A percentile compares a stretch with the other conserved stretches of the same genome.
Conservation (phyloP, 2,888 invertebrate genomes). For the Lypha dubia region DNA sequence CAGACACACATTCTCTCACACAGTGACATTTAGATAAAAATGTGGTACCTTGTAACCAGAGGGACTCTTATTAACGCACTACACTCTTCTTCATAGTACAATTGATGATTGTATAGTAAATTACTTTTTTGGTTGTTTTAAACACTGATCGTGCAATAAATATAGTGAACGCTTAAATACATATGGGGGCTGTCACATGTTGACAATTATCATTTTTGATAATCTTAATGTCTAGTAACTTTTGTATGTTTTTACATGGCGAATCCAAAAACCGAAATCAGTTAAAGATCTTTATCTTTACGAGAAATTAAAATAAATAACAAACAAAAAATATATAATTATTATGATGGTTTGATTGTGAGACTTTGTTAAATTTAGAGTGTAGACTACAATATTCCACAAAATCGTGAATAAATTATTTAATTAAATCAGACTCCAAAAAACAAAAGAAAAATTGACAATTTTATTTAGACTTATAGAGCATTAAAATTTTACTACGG, state of each 20-base stretch:
- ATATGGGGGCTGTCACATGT: conserved; percentile 68
- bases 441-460: not conserved
- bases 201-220: conserved; percentile 63
- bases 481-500: not conserved
- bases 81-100: not conserved
- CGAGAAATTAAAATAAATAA: conserved; percentile 20
- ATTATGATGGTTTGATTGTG: conserved; percentile 57
- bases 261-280: conserved; percentile 42
- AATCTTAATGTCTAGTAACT: conserved; percentile 43
- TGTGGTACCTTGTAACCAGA: not conserved
- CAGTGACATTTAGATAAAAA: conserved; percentile 29
- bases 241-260: conserved; percentile 23
- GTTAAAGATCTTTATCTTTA: conserved; percentile 50
- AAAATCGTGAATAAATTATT: conserved; percentile 51
- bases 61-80: conserved; percentile 2
- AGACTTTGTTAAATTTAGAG: conserved; percentile 45
- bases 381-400: conserved; percentile 36
- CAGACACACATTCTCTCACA: not conserved
- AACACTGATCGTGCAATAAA: conserved; percentile 20
- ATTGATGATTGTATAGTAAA: not conserved
- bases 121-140: conserved; percentile 5
- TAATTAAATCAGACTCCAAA: conserved; percentile 27
- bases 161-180: not conserved
- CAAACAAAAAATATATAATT: conserved; percentile 7
- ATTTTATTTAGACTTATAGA: not conserved